A percentile compares a stretch with the other conserved stretches of the same genome.
phyloP scores from a whole-genome alignment of 1,140 invertebrate genomes.

The Panonychus citri region DNA sequence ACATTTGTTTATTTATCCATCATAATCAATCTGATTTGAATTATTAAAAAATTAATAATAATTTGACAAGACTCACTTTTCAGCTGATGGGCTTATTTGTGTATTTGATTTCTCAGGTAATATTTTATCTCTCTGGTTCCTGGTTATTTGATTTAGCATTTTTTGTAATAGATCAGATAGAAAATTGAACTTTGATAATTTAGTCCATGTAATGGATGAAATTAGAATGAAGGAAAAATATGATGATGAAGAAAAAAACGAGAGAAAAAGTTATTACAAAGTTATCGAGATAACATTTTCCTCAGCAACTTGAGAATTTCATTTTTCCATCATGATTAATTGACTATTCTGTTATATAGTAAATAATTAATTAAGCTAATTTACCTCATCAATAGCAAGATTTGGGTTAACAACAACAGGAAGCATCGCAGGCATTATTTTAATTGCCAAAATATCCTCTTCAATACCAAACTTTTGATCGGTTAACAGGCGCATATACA shows the following conservation, averaged over 20 bases:
- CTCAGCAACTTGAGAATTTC: too few species aligned
- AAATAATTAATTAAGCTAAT: too few species aligned
- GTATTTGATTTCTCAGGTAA: not conserved
- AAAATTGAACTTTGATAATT: conserved; percentile 14
- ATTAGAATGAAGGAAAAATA: not conserved
- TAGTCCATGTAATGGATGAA: too few species aligned
- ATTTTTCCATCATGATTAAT: too few species aligned
- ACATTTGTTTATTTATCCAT: too few species aligned
- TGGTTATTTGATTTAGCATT: conserved; percentile 17
- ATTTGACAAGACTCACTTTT: not conserved
- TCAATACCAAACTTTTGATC: conserved; percentile 70
- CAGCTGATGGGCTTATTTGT: not conserved
- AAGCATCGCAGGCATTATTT: conserved; percentile 70
- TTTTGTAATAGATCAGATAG: conserved; percentile 16
- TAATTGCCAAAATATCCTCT: conserved; percentile 71
- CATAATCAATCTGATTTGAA: too few species aligned
- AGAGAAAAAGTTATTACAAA: too few species aligned
- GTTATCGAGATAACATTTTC: too few species aligned
- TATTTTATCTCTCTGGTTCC: conserved; percentile 15
- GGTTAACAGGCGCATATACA: conserved; percentile 54
- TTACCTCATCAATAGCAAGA: conserved; percentile 56
- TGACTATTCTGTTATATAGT: too few species aligned
- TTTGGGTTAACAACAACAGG: conserved; percentile 76
- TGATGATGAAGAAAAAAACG: not conserved
- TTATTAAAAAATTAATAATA: too few species aligned